Evolutionary conservation across 2,797 vertebrate species (phyloP).

Genomic region (Hyperoplus lanceolatus): DNA sequence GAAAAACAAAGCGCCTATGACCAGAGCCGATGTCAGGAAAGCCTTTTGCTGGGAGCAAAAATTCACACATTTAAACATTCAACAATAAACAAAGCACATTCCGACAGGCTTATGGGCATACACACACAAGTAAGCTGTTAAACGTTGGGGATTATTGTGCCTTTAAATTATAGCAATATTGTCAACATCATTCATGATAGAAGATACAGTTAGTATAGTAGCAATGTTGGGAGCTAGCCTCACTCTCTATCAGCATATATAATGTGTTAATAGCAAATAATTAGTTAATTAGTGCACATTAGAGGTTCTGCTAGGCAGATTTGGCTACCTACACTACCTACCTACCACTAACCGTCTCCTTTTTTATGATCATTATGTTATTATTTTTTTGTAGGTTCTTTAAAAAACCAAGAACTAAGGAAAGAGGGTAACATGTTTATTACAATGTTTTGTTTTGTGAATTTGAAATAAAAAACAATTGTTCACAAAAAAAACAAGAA

Average conservation of each 20-base stretch:
- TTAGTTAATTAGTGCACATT: not conserved
- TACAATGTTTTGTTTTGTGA: no score
- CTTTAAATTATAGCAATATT: not conserved
- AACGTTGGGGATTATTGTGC: not conserved
- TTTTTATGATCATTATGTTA: not conserved
- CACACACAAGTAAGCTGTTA: constrained; percentile 20
- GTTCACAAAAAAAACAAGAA: no score
- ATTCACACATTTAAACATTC: constrained; percentile 1
- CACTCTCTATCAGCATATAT: not conserved
- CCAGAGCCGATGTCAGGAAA: constrained; percentile 78
- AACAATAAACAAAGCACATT: constrained; percentile 22
- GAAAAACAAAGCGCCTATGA: constrained; percentile 75
- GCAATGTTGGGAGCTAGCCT: not conserved
- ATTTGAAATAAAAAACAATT: no score
- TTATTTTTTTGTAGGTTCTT: no score
- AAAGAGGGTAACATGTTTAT: no score
- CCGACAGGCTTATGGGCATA: constrained; percentile 8
- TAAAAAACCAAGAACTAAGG: no score
- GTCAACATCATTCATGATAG: not conserved
- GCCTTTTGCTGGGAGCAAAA: constrained; percentile 61
- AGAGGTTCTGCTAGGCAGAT: not conserved
- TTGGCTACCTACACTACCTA: not conserved
- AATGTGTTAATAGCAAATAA: not conserved
- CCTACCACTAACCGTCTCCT: not conserved
- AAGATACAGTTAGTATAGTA: no score